Conservation (phyloP, 2,888 invertebrate genomes). For the Leistus spinibarbis region DNA sequence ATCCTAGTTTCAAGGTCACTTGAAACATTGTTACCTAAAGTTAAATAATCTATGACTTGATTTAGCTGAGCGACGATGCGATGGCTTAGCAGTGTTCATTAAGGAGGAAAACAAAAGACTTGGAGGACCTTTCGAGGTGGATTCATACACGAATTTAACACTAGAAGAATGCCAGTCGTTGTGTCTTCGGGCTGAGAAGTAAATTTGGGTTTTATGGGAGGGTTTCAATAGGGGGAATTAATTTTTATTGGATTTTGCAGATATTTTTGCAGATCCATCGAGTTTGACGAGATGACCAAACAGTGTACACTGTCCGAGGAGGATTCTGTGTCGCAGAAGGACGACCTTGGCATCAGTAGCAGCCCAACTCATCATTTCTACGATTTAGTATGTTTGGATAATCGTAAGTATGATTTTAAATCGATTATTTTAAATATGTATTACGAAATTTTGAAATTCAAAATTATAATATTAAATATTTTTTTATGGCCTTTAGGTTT, state of each 20-base stretch:
- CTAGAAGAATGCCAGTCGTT: slow-evolving; percentile 87
- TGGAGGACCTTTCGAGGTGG: slow-evolving; percentile 87
- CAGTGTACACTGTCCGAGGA: slow-evolving; percentile 91
- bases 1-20: neutral
- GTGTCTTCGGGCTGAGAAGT: slow-evolving; percentile 87
- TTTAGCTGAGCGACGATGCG: slow-evolving; percentile 83
- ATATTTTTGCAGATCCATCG: slow-evolving; percentile 86
- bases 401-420: slow-evolving; percentile 76
- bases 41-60: slow-evolving; percentile 21
- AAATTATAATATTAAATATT: too few species aligned
- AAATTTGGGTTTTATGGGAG: slow-evolving; percentile 42
- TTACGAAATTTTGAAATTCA: slow-evolving; percentile 3
- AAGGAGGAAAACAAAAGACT: slow-evolving; percentile 88
- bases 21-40: too few species aligned
- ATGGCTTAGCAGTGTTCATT: slow-evolving; percentile 84
- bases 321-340: slow-evolving; percentile 87
- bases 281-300: slow-evolving; percentile 85
- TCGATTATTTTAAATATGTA: neutral
- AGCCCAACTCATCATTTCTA: slow-evolving; percentile 87
- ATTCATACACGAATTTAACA: slow-evolving; percentile 84
- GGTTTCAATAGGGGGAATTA: too few species aligned
- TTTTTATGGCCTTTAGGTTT: too few species aligned
- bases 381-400: slow-evolving; percentile 87
- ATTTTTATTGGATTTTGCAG: slow-evolving; percentile 53
- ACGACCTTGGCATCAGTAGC: slow-evolving; percentile 83